Evolutionary conservation across 2,797 vertebrate genomes (phyloP).

Genomic region (Cirrhinus mrigala): DNA sequence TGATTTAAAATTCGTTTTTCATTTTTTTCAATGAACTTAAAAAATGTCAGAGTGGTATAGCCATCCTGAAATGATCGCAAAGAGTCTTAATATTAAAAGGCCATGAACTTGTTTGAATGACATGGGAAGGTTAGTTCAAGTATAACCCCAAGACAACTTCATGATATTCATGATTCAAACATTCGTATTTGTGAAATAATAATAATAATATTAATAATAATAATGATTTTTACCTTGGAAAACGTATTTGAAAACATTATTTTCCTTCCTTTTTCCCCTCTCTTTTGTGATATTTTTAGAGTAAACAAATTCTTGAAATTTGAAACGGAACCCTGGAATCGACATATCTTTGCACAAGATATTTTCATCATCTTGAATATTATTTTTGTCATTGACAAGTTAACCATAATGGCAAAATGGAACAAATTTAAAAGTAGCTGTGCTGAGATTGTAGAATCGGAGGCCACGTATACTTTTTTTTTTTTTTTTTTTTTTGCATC

Average conservation of each 20-base stretch:
- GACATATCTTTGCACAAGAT: neutral
- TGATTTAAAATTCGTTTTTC: neutral
- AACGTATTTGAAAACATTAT: neutral
- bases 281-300: neutral
- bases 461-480: neutral
- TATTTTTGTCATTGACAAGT: too few relatives aligned
- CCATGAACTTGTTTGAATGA: neutral
- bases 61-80: neutral
- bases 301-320: neutral
- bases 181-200: neutral
- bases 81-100: neutral
- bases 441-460: neutral
- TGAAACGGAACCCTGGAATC: neutral
- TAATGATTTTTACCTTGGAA: neutral
- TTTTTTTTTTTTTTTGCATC: neutral
- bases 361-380: neutral
- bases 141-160: neutral
- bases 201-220: neutral
- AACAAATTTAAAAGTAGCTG: slow-evolving; percentile 4
- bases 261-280: neutral
- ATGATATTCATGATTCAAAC: slow-evolving; percentile 40
- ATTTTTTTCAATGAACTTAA: neutral
- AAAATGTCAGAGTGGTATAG: neutral
- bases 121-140: neutral
- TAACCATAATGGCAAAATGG: neutral